These are phyloP conservation scores for Pseudorectes ferrugineus DNA, from an alignment of 2,113 vertebrate genomes.

Conservation along the genomic window DNA sequence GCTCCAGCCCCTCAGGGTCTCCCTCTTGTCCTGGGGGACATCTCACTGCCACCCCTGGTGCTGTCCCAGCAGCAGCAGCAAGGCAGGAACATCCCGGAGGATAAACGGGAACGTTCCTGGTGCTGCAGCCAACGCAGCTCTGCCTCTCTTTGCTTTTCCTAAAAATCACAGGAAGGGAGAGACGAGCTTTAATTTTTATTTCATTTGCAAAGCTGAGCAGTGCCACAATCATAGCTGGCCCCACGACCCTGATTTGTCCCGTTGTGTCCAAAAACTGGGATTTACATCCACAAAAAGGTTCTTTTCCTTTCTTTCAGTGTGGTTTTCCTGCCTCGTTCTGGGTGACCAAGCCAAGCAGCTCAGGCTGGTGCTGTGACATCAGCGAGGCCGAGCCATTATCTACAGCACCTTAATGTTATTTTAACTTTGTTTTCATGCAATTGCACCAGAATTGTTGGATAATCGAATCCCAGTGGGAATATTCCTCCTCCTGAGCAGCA, in stretches of 20 bases:
- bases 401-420: not conserved
- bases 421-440: not conserved
- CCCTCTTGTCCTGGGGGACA: not conserved
- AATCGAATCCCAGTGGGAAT: not conserved
- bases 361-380: not conserved
- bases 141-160: not conserved
- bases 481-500: not conserved
- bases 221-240: not conserved
- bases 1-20: accelerated
- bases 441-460: not conserved
- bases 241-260: not conserved
- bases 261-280: accelerated
- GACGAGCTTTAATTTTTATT: not conserved
- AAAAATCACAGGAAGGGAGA: not conserved
- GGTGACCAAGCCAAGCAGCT: not conserved
- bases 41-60: accelerated
- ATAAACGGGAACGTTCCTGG: accelerated
- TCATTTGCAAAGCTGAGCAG: not conserved
- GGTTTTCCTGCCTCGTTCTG: not conserved
- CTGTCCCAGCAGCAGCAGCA: accelerated
- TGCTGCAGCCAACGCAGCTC: not conserved
- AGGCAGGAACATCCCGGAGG: not conserved
- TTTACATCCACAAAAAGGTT: not conserved
- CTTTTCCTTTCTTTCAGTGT: not conserved
- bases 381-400: not conserved